Evolutionary conservation across 2,888 invertebrate species (phyloP).

Genomic region (Carabus problematicus): DNA sequence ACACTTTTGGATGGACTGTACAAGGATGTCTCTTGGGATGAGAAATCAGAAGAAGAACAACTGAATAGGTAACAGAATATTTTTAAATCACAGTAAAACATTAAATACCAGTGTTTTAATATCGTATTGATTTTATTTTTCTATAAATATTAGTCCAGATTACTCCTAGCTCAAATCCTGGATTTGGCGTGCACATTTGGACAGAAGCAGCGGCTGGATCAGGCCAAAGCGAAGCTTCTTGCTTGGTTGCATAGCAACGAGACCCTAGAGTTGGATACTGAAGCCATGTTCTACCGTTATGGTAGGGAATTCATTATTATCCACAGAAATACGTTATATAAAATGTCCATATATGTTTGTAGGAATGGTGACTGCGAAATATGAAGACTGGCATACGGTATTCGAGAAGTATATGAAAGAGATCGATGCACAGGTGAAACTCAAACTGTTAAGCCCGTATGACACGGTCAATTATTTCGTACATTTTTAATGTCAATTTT

Average conservation of each 20-base stretch:
- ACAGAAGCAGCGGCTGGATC: conserved; percentile 66
- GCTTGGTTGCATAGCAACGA: conserved; percentile 65
- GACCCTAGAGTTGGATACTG: conserved; percentile 68
- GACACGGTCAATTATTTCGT: no score
- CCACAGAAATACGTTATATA: background rate
- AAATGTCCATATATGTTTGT: conserved; percentile 39
- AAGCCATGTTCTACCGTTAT: conserved; percentile 70
- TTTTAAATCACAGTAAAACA: no score
- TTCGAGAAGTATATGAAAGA: conserved; percentile 77
- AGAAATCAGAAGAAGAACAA: conserved; percentile 60
- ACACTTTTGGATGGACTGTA: conserved; percentile 67
- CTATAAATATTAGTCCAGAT: conserved; percentile 63
- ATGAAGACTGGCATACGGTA: conserved; percentile 75
- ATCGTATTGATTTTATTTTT: no score
- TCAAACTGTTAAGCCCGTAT: no score
- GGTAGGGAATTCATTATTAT: conserved; percentile 63
- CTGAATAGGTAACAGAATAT: conserved; percentile 49
- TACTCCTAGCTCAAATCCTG: conserved; percentile 70
- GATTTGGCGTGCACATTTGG: conserved; percentile 70
- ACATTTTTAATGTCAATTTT: no score
- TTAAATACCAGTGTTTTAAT: no score
- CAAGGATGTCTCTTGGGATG: conserved; percentile 69
- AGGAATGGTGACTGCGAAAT: conserved; percentile 71
- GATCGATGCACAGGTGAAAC: conserved; percentile 79
- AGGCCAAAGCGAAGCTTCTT: conserved; percentile 67